Conservation (phyloP, 2,888 invertebrate genomes). For the Drosophila emarginata region DNA sequence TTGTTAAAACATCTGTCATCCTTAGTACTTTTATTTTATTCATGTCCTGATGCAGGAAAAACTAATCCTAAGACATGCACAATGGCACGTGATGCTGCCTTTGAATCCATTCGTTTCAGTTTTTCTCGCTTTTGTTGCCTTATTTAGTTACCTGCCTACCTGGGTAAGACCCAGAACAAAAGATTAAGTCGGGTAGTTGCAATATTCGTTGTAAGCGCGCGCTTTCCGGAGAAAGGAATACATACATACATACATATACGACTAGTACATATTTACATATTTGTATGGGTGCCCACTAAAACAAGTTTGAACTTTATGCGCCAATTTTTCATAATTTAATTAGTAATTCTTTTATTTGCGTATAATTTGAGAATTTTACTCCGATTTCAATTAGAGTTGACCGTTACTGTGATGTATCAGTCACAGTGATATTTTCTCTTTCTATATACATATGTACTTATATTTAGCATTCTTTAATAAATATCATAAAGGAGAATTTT, state of each 20-base stretch:
- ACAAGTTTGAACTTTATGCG: neutral
- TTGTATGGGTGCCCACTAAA: neutral
- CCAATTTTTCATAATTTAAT: slow-evolving; percentile 3
- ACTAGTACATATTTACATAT: neutral
- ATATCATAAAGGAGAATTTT: neutral
- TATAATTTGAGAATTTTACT: neutral
- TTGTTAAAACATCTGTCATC: slow-evolving; percentile 28
- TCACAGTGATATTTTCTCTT: neutral
- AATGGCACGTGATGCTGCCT: slow-evolving; percentile 61
- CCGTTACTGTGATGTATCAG: neutral
- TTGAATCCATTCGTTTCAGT: slow-evolving; percentile 42
- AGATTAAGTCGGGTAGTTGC: slow-evolving; percentile 20
- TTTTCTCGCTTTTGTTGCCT: slow-evolving; percentile 12
- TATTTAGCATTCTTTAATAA: too few relatives aligned
- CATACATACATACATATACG: neutral
- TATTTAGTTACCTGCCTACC: slow-evolving; percentile 27
- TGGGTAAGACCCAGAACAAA: slow-evolving; percentile 1
- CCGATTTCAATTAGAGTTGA: neutral
- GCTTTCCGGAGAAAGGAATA: neutral
- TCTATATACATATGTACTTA: too few relatives aligned
- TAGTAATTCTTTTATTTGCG: neutral
- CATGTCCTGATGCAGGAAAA: slow-evolving; percentile 4
- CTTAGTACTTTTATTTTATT: slow-evolving; percentile 4
- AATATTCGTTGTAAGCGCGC: slow-evolving; percentile 28
- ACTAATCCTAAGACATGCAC: slow-evolving; percentile 31